These are phyloP conservation scores for Arremon aurantiirostris DNA, from an alignment of 2,797 vertebrate species.

Conservation along the genomic window DNA sequence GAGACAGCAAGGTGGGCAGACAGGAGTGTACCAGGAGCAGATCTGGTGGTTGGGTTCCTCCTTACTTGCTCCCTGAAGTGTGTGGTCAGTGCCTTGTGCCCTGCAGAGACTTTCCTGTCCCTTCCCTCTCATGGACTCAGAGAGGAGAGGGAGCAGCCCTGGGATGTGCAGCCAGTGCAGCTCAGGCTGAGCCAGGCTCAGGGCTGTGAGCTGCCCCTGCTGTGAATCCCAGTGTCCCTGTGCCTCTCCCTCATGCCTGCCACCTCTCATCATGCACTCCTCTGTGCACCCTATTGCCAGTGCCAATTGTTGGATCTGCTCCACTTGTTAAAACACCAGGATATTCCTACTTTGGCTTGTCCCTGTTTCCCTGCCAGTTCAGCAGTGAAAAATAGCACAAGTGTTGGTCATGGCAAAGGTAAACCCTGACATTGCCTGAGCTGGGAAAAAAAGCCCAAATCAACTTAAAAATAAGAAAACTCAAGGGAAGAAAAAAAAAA, in stretches of 20 bases:
- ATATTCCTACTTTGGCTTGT: not conserved
- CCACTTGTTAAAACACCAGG: not conserved
- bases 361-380: not conserved
- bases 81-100: not conserved
- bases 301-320: not conserved
- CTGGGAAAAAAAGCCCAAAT: not conserved
- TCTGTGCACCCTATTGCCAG: not conserved
- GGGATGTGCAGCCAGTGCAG: not conserved
- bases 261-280: not conserved
- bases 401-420: not conserved
- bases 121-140: accelerated
- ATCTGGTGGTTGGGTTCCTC: not conserved
- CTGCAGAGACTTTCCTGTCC: not conserved
- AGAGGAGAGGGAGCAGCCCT: not conserved
- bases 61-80: not conserved
- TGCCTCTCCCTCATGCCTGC: not conserved
- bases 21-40: not conserved
- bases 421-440: not conserved
- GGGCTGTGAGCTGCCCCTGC: not conserved
- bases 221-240: not conserved
- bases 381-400: not conserved
- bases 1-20: not conserved
- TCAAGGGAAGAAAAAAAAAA: not conserved
- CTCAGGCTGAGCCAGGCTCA: not conserved
- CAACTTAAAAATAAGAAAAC: not conserved